Conservation (phyloP, 2,113 vertebrate genomes). For the Eudyptes chrysolophus region DNA sequence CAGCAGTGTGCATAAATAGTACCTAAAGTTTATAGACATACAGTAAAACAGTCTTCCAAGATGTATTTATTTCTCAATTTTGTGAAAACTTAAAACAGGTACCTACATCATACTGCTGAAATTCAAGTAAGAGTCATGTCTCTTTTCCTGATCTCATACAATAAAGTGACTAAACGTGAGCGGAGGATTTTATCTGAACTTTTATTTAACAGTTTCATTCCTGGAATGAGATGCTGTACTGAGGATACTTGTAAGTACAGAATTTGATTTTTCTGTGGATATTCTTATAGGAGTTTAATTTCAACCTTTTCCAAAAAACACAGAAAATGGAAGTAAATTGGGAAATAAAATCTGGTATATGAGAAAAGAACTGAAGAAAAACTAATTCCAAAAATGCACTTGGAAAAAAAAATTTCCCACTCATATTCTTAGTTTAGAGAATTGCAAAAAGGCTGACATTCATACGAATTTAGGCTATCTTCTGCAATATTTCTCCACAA, state of each 20-base stretch:
- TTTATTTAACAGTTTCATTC: background rate
- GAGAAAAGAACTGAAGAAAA: background rate
- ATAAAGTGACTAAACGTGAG: background rate
- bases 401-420: background rate
- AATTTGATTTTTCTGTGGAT: background rate
- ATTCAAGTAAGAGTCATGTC: background rate
- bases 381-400: background rate
- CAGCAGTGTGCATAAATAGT: background rate
- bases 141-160: background rate
- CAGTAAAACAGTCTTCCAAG: background rate
- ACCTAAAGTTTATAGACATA: background rate
- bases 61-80: background rate
- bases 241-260: background rate
- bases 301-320: background rate
- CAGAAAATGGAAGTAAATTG: background rate
- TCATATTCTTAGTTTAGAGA: background rate
- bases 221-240: background rate
- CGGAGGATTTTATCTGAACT: background rate
- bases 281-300: background rate
- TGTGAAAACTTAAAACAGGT: background rate
- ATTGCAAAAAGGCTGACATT: background rate
- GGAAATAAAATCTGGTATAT: background rate
- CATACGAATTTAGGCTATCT: background rate
- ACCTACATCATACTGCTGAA: background rate
- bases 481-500: background rate